Evolutionary conservation across 2,797 vertebrate genomes (phyloP).

Genomic region (Chrysocyon brachyurus): DNA sequence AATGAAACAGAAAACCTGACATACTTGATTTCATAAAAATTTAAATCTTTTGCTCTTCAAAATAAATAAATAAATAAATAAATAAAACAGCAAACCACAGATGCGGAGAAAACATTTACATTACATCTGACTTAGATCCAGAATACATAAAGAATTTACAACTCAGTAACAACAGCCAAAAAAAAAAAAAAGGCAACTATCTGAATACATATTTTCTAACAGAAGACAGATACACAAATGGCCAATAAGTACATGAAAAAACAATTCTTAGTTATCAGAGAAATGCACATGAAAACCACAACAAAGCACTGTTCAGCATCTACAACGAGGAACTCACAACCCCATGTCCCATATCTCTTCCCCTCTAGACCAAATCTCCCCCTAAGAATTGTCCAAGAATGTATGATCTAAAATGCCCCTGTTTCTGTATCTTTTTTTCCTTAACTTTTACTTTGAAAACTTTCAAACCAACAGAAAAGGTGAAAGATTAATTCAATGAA

Average conservation of each 20-base stretch:
- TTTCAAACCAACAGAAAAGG: background rate
- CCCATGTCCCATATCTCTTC: background rate
- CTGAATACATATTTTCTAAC: background rate
- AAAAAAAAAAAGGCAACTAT: background rate
- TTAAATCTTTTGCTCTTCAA: background rate
- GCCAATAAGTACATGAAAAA: no score
- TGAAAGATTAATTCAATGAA: background rate
- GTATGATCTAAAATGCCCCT: background rate
- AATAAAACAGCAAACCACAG: background rate
- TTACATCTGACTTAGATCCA: background rate
- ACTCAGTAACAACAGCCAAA: background rate
- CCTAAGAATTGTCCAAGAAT: no score
- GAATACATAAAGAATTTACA: background rate
- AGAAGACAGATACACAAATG: background rate
- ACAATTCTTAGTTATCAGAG: background rate
- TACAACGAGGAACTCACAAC: accelerated
- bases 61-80: background rate
- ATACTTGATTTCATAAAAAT: background rate
- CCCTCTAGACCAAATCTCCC: background rate
- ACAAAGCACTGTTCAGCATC: no score
- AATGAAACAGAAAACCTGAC: background rate
- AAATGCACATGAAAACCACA: background rate
- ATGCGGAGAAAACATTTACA: background rate
- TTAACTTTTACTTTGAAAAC: background rate
- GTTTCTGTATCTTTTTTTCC: no score